A percentile compares a stretch with the other conserved stretches of the same genome.
Evolutionary conservation across 2,797 vertebrate genomes (phyloP).

Genomic region (Myotis vivesi): DNA sequence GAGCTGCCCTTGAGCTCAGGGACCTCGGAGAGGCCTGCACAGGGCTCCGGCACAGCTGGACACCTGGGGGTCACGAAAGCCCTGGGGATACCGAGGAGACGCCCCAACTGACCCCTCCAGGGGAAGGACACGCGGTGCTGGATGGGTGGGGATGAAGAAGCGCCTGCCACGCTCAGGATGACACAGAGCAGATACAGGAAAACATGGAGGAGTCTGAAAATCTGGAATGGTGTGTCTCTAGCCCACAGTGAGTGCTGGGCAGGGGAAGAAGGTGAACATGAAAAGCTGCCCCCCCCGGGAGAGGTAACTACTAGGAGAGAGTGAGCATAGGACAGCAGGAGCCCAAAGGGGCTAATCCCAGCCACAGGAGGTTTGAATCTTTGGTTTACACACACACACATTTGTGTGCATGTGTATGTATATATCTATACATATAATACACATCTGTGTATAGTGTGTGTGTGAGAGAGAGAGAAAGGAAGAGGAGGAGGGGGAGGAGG

Average conservation of each 20-base stretch:
- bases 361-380: background rate
- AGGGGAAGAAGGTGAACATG: background rate
- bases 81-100: background rate
- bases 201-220: background rate
- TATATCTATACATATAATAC: background rate
- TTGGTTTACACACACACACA: background rate
- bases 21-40: background rate
- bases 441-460: background rate
- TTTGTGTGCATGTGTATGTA: too few relatives aligned
- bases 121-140: background rate
- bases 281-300: background rate
- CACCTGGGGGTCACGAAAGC: background rate
- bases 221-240: background rate
- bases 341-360: background rate
- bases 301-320: background rate
- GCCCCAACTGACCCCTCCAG: background rate
- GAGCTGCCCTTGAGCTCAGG: background rate
- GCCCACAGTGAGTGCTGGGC: background rate
- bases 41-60: background rate
- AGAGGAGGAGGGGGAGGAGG: background rate
- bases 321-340: fast-evolving
- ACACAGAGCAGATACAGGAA: background rate
- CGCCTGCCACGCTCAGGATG: background rate
- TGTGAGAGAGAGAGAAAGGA: background rate
- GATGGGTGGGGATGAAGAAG: background rate